Evolutionary conservation across 1,140 invertebrate species (phyloP), one percentile per base, ranked within the genome.

Genomic region (Drosophila lacteicornis): DNA sequence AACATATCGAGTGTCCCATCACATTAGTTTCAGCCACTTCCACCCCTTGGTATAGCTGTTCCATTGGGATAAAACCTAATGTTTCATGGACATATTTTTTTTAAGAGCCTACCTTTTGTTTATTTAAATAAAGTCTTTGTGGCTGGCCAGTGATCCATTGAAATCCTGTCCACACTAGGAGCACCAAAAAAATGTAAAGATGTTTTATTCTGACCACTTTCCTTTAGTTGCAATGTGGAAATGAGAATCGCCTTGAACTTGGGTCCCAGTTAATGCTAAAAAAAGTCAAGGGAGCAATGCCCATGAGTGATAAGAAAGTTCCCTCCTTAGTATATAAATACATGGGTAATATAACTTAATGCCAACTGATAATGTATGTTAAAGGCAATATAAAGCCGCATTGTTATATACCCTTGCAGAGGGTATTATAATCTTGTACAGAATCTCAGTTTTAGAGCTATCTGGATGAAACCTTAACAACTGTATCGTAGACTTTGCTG

Each of bases 401-500:
- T 8, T 2, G 1, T 33, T 8, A 8, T 33, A 33, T 33, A 33
- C 33, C 8, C 33, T 36, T 36, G 33, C 9, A 36, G 33, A 11
- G 11, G 9, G 33, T 9, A 11, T 33, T 33, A 33, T 11, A 33
- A 33, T 36, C 9, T 36, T 36, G 11, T 11, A 11, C 9, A 11
- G 9, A 11, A 12, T 11, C 8, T 36, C 11, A 36, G 30, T 33
- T 30, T 30, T 8, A 30, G 30, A 30, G 30, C 30, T 9, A 33
- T 33, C 30, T 36, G 33, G 33, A 36, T 36, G 3, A 0, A 36
- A 36, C 3, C 33, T 11, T 11, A 36, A 11, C 33, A 36, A 36
- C 2, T 19, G 17, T 50, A 1, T 25, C 58, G 13, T 11, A 22
- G 61, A 19, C 19, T 43, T 63, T 63, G 6, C 25, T 60, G 61